A percentile compares a stretch with the other conserved stretches of the same genome.
These are phyloP conservation scores for Scomber colias DNA, from an alignment of 2,113 vertebrate genomes.

Conservation along the genomic window DNA sequence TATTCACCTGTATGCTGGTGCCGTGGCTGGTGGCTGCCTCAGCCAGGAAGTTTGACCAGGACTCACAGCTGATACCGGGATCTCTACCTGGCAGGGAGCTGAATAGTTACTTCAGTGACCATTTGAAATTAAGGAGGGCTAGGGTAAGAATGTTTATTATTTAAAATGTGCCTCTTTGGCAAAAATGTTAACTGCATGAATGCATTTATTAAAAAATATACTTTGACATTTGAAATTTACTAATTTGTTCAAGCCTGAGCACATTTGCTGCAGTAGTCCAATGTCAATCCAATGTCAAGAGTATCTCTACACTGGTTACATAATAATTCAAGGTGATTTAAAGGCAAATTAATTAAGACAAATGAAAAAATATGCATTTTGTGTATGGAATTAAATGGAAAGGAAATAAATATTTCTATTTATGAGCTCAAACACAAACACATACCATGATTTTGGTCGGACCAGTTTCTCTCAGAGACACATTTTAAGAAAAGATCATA, in stretches of 20 bases:
- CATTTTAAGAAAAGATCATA: not conserved
- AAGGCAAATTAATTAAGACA: not conserved
- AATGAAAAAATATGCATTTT: not conserved
- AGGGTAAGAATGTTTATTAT: slow-evolving; percentile 71
- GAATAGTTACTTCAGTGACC: slow-evolving; percentile 54
- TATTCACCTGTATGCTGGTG: slow-evolving; percentile 85
- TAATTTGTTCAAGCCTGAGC: not conserved
- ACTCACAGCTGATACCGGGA: slow-evolving; percentile 56
- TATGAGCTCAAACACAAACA: not conserved
- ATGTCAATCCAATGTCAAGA: not conserved
- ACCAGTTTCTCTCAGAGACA: not conserved
- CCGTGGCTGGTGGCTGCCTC: slow-evolving; percentile 84
- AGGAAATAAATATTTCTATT: not conserved
- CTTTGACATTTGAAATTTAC: too few relatives aligned
- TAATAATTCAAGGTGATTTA: not conserved
- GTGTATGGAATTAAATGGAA: not conserved
- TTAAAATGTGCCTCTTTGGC: not conserved
- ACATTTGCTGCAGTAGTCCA: not conserved
- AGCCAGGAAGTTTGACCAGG: slow-evolving; percentile 36
- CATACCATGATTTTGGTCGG: not conserved
- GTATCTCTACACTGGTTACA: not conserved
- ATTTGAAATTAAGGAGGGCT: slow-evolving; percentile 65
- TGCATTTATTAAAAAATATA: not conserved
- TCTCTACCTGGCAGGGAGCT: slow-evolving; percentile 58
- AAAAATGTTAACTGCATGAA: not conserved